These are phyloP conservation scores for Sesia bembeciformis DNA, from an alignment of 2,888 invertebrate species.

Conservation along the genomic window DNA sequence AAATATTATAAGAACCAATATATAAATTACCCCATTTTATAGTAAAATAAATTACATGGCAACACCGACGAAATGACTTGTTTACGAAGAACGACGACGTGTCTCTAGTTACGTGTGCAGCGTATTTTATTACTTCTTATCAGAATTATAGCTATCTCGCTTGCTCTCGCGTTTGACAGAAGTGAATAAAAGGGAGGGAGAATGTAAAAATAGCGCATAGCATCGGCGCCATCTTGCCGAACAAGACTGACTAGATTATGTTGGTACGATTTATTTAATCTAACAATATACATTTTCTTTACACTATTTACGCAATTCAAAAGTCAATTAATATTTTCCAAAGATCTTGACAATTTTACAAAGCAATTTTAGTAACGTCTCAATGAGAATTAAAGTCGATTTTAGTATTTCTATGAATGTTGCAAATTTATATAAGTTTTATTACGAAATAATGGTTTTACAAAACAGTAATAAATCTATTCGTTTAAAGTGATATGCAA, in stretches of 20 bases:
- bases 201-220: constrained; percentile 60
- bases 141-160: constrained; percentile 44
- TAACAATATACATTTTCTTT: no score
- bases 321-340: no score
- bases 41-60: constrained; percentile 22
- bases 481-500: background rate
- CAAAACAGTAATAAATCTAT: background rate
- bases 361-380: no score
- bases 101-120: constrained; percentile 70
- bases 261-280: background rate
- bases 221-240: constrained; percentile 69
- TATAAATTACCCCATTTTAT: background rate
- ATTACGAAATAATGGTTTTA: no score
- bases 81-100: constrained; percentile 69
- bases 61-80: constrained; percentile 47
- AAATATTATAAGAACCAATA: background rate
- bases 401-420: no score
- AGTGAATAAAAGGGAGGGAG: constrained; percentile 35
- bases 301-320: no score
- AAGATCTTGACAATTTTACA: no score
- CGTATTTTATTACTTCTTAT: constrained; percentile 29
- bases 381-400: no score
- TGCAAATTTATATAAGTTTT: no score
- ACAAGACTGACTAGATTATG: constrained; percentile 42
- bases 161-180: constrained; percentile 18